A percentile compares a stretch with the other conserved stretches of the same genome.
These are phyloP conservation scores for Dolichopus griseipennis DNA, from an alignment of 2,888 invertebrate genomes.

Conservation along the genomic window DNA sequence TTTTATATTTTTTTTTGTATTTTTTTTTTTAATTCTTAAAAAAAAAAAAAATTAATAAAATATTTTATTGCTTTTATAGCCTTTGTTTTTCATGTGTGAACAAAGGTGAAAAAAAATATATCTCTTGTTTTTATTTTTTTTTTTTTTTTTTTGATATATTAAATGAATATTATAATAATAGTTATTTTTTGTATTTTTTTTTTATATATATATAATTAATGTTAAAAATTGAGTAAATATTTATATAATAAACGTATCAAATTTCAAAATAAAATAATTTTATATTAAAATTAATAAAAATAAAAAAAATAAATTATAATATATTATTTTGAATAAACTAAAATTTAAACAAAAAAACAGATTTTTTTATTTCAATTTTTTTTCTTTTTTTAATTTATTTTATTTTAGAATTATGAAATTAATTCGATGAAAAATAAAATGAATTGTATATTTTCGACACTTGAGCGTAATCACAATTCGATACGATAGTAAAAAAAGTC, in stretches of 20 bases:
- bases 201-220: neutral
- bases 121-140: neutral
- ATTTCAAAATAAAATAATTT: neutral
- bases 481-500: too few species aligned
- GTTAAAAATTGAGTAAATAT: neutral
- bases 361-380: too few species aligned
- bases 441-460: too few species aligned
- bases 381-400: too few species aligned
- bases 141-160: neutral
- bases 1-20: neutral
- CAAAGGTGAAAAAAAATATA: conserved; percentile 1
- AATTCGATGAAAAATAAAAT: too few species aligned
- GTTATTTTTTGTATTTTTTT: neutral
- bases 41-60: neutral
- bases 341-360: too few species aligned
- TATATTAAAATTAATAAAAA: neutral
- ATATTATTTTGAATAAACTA: too few species aligned
- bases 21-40: neutral
- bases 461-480: too few species aligned
- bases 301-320: neutral
- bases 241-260: conserved; percentile 1
- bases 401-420: too few species aligned
- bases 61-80: neutral
- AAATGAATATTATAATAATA: neutral
- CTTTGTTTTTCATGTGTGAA: neutral